A percentile compares a stretch with the other conserved stretches of the same genome.
Evolutionary conservation across 2,797 vertebrate genomes (phyloP).

Genomic region (Melanotaenia nigrans): DNA sequence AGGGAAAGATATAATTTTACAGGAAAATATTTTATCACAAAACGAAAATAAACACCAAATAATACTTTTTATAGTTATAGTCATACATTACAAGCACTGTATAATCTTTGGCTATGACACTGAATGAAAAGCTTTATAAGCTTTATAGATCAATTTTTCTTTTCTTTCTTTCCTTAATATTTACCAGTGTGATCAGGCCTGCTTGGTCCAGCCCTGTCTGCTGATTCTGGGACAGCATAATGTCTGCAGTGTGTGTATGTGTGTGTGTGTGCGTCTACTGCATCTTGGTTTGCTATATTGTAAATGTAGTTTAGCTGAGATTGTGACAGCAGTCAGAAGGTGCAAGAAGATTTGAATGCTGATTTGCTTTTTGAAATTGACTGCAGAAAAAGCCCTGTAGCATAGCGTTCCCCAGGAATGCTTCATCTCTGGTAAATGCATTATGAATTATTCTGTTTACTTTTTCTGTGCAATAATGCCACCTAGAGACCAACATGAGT

Average conservation of each 20-base stretch:
- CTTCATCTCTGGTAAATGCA: constrained; percentile 10
- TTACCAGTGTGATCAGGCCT: constrained; percentile 11
- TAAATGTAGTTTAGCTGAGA: constrained; percentile 33
- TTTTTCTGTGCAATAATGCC: constrained; percentile 51
- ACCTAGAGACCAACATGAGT: constrained; percentile 57
- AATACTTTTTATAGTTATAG: not conserved
- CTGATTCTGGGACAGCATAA: constrained; percentile 40
- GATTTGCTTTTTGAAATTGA: not conserved
- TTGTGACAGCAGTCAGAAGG: not conserved
- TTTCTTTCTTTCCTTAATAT: not conserved
- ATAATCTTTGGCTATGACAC: not conserved
- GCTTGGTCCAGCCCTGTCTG: constrained; percentile 20
- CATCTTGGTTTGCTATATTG: constrained; percentile 33
- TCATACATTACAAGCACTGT: too few species aligned
- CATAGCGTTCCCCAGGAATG: not conserved
- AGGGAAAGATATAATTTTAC: constrained; percentile 3
- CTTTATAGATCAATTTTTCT: constrained; percentile 1
- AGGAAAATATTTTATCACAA: not conserved
- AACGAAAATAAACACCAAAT: not conserved
- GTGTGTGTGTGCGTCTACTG: constrained; percentile 10
- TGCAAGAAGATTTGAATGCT: not conserved
- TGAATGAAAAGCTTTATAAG: not conserved
- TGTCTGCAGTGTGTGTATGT: constrained; percentile 10
- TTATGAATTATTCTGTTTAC: constrained; percentile 6
- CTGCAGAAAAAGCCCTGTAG: constrained; percentile 14